phyloP scores from a whole-genome alignment of 2,888 invertebrate species.

The Diaperis boleti region DNA sequence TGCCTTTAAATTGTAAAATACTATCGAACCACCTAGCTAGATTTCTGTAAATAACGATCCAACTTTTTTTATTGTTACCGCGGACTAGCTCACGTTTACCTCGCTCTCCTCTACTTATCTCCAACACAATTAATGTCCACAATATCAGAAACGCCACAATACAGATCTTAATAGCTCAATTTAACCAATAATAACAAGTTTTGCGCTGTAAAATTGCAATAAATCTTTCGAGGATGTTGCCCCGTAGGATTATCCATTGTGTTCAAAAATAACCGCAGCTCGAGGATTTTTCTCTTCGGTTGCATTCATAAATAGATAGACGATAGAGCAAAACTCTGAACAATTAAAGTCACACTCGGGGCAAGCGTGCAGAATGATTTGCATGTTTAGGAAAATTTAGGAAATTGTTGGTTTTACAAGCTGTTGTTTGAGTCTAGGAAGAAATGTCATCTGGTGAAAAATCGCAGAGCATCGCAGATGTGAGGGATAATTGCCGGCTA shows the following conservation, averaged over 20 bases:
- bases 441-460: slow-evolving; percentile 1
- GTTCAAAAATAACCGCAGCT: slow-evolving; percentile 5
- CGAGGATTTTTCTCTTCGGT: background rate
- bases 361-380: slow-evolving; percentile 19
- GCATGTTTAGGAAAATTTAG: too few relatives aligned
- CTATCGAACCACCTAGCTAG: too few relatives aligned
- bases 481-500: slow-evolving; percentile 6
- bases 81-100: too few relatives aligned
- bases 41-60: too few relatives aligned
- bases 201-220: slow-evolving; percentile 3
- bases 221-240: slow-evolving; percentile 7
- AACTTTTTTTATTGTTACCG: too few relatives aligned
- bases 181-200: slow-evolving; percentile 12
- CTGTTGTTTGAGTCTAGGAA: too few relatives aligned
- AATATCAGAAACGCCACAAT: slow-evolving; percentile 11
- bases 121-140: background rate
- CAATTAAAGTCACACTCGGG: slow-evolving; percentile 24
- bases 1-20: too few relatives aligned
- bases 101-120: too few relatives aligned
- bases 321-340: slow-evolving; percentile 21
- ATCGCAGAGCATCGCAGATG: background rate
- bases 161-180: slow-evolving; percentile 26
- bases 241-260: slow-evolving; percentile 20
- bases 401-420: too few relatives aligned
- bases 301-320: slow-evolving; percentile 27